Conservation (phyloP, 2,888 invertebrate species). For the Mongoloraphidia duomilia region DNA sequence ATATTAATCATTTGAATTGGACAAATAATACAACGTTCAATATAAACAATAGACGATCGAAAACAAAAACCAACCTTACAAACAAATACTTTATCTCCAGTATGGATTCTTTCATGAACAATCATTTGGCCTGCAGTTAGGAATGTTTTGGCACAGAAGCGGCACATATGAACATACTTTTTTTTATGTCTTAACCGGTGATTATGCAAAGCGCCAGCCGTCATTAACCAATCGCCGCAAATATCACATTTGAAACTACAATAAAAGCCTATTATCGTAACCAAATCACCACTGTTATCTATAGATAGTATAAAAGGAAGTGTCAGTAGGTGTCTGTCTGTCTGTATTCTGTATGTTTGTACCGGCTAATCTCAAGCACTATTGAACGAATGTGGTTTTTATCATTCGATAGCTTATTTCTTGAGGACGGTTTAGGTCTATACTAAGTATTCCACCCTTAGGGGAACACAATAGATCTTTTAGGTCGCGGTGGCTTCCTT, state of each 20-base stretch:
- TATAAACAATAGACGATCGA: background rate
- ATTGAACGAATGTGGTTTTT: too few species aligned
- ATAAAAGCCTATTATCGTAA: background rate
- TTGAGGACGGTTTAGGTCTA: too few species aligned
- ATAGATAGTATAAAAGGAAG: too few species aligned
- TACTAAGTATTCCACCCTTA: too few species aligned
- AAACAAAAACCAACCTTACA: constrained; percentile 19
- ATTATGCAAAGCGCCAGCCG: constrained; percentile 23
- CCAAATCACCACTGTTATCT: background rate
- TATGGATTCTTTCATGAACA: constrained; percentile 26
- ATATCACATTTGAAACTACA: constrained; percentile 16
- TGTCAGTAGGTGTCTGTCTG: too few species aligned
- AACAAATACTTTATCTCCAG: constrained; percentile 24
- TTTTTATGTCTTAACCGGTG: constrained; percentile 24
- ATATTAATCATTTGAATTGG: too few species aligned
- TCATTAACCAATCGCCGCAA: constrained; percentile 23
- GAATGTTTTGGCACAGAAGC: constrained; percentile 25
- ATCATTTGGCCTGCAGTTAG: constrained; percentile 23
- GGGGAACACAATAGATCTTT: too few species aligned
- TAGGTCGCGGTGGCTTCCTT: too few species aligned
- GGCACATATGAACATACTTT: constrained; percentile 21
- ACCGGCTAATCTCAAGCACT: too few species aligned
- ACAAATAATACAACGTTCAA: constrained; percentile 1
- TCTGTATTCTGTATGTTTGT: too few species aligned
- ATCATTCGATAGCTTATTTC: too few species aligned